These are phyloP conservation scores for Premnoplex brunnescens DNA, from an alignment of 2,797 vertebrate genomes.

Conservation along the genomic window DNA sequence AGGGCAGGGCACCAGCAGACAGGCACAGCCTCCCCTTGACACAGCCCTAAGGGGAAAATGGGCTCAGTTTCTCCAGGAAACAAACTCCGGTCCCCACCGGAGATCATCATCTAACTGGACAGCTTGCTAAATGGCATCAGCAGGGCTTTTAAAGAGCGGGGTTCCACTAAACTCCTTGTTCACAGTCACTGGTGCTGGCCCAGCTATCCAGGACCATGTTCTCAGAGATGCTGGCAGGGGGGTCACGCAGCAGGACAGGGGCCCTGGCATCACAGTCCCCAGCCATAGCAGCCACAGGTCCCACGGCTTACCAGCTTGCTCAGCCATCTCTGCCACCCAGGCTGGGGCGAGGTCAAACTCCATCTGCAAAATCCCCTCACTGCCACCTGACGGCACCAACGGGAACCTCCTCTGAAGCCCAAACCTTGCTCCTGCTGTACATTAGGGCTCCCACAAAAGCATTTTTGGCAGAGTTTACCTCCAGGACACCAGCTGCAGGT, in stretches of 20 bases:
- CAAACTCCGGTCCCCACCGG: neutral
- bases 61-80: neutral
- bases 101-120: neutral
- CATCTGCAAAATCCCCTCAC: neutral
- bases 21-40: fast-evolving
- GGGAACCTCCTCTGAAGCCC: neutral
- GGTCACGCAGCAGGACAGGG: neutral
- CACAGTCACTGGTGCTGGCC: fast-evolving
- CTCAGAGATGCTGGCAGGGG: neutral
- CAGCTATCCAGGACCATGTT: fast-evolving
- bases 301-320: neutral
- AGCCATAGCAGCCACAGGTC: neutral
- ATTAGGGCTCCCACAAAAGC: fast-evolving
- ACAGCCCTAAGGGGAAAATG: fast-evolving
- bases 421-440: neutral
- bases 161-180: neutral
- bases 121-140: neutral
- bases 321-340: fast-evolving
- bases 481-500: fast-evolving
- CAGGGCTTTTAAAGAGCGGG: neutral
- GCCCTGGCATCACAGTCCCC: fast-evolving
- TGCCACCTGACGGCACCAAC: fast-evolving
- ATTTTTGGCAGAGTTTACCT: neutral
- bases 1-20: neutral
- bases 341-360: neutral